Evolutionary conservation across 2,888 invertebrate genomes (phyloP).

Genomic region (Silvanus unidentatus): DNA sequence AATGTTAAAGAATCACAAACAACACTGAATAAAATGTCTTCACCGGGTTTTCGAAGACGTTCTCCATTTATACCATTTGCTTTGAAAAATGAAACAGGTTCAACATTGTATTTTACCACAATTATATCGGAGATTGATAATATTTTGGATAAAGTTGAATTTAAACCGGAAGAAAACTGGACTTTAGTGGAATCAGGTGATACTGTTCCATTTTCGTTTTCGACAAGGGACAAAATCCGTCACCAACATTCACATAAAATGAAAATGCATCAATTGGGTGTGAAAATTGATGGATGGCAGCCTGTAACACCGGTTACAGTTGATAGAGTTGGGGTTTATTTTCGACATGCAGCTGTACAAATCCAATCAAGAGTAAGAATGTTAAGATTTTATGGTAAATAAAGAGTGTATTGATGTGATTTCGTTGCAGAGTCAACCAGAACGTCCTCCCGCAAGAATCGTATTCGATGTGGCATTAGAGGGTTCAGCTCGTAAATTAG

Average conservation of each 20-base stretch:
- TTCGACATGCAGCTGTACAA: conserved; percentile 59
- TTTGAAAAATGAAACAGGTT: conserved; percentile 86
- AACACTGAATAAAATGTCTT: conserved; percentile 7
- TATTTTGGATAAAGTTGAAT: conserved; percentile 33
- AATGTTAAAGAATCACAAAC: conserved; percentile 20
- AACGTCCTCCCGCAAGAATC: conserved; percentile 61
- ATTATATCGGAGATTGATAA: conserved; percentile 63
- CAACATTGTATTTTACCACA: conserved; percentile 78
- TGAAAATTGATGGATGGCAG: conserved; percentile 87
- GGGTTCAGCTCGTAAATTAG: conserved; percentile 89
- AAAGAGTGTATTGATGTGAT: background rate
- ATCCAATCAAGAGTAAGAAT: conserved; percentile 33
- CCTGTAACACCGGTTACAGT: conserved; percentile 83
- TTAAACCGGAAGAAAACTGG: conserved; percentile 58
- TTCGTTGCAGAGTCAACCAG: conserved; percentile 25
- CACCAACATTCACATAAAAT: conserved; percentile 72
- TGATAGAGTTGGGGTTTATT: conserved; percentile 92
- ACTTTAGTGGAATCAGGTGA: conserved; percentile 65
- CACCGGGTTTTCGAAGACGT: conserved; percentile 63
- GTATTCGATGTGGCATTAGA: conserved; percentile 89
- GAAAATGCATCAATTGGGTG: conserved; percentile 79
- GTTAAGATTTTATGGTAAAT: background rate
- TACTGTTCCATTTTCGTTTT: conserved; percentile 82
- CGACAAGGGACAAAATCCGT: conserved; percentile 60
- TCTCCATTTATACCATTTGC: conserved; percentile 94